Evolutionary conservation across 2,888 invertebrate genomes (phyloP).

Genomic region (Adelognathus sp.): DNA sequence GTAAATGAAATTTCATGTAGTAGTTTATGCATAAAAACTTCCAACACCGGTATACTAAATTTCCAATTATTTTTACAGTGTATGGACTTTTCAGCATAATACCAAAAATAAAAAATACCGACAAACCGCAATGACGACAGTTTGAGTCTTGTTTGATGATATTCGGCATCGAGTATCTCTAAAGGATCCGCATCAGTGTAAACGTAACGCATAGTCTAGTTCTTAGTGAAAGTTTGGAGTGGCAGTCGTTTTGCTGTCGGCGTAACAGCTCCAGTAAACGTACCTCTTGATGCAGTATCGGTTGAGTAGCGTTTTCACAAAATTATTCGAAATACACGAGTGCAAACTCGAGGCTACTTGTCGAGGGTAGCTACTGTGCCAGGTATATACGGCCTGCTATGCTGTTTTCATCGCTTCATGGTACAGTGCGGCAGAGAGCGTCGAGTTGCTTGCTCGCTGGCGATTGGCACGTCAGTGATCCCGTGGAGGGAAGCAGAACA

Average conservation of each 20-base stretch:
- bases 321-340: neutral
- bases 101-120: no score
- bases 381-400: neutral
- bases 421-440: constrained; percentile 31
- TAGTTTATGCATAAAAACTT: no score
- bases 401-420: neutral
- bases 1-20: no score
- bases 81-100: no score
- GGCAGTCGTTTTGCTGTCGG: neutral
- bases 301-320: neutral
- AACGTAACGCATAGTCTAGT: neutral
- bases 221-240: neutral
- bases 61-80: no score
- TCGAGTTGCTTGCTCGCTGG: constrained; percentile 27
- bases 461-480: constrained; percentile 33
- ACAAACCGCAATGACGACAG: no score
- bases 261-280: no score
- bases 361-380: neutral
- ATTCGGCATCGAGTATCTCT: neutral
- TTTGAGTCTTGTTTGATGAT: no score
- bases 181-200: neutral
- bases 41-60: no score
- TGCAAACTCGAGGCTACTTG: neutral
- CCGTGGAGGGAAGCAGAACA: constrained; percentile 46
- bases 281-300: neutral